These are phyloP conservation scores for Trematomus loennbergii DNA, from an alignment of 2,113 vertebrate genomes.

Conservation along the genomic window DNA sequence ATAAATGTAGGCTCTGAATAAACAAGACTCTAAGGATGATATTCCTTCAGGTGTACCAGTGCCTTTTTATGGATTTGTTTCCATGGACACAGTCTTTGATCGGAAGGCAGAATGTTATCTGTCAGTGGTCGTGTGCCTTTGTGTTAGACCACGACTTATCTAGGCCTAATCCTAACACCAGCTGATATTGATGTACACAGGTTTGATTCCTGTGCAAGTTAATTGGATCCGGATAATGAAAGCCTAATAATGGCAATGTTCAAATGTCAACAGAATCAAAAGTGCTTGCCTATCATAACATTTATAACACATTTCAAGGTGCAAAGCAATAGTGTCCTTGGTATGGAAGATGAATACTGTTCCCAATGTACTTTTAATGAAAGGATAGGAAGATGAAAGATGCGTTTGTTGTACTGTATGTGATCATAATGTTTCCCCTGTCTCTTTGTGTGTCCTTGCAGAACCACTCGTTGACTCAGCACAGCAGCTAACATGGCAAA, in stretches of 20 bases:
- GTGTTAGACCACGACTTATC: slow-evolving; percentile 49
- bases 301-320: slow-evolving; percentile 8
- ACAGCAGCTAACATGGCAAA: slow-evolving; percentile 96
- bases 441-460: slow-evolving; percentile 83
- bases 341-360: not conserved
- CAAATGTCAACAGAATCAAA: slow-evolving; percentile 55
- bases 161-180: slow-evolving; percentile 49
- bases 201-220: slow-evolving; percentile 53
- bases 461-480: slow-evolving; percentile 99
- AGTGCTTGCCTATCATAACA: slow-evolving; percentile 13
- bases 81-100: slow-evolving; percentile 75
- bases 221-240: slow-evolving; percentile 72
- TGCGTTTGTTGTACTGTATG: slow-evolving; percentile 5
- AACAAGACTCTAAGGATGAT: slow-evolving; percentile 51
- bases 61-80: slow-evolving; percentile 69
- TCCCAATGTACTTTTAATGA: not conserved
- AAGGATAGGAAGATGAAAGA: slow-evolving; percentile 10
- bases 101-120: slow-evolving; percentile 53
- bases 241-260: slow-evolving; percentile 47
- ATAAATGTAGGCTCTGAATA: slow-evolving; percentile 27
- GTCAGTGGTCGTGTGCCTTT: slow-evolving; percentile 60
- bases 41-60: slow-evolving; percentile 56
- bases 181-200: slow-evolving; percentile 67
- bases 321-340: not conserved
- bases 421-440: slow-evolving; percentile 52